Evolutionary conservation across 1,140 invertebrate genomes (phyloP), one percentile per base, ranked within the genome.

Genomic region (Charaxes varanes): DNA sequence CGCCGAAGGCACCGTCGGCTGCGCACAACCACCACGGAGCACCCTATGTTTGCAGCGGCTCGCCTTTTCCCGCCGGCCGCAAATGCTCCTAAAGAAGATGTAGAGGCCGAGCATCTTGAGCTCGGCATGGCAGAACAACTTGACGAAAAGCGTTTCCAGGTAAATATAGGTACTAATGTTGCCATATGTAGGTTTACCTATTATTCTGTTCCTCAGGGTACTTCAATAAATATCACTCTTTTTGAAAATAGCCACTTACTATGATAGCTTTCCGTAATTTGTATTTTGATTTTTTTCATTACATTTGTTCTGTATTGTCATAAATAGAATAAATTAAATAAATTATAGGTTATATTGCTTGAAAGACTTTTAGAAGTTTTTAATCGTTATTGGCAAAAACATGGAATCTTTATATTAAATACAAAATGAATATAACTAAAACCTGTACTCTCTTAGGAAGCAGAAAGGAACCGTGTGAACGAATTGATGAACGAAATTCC

Each of bases 91-190:
- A 43, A 36, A 21, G 67, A 60, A 32, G 65, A 68, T 38, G 16
- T 44, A 6, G 70, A 74, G 38, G 64, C 66, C 3, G 73, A 81
- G 41, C 68, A 69, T 38, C 48, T 79, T 12, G 74, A 76, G 58
- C 62, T 70, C n/a, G 70, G 55, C 36, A 70, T 66, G 70, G 61
- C 65, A 1, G 74, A 82, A 62, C 37, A 62, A 2, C 55, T 66
- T 8, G 78, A 82, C 54, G 78, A 82, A 49, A 52, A 40, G 18
- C 59, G 71, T 5, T 82, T 62, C 69, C 78, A 82, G 68, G 77
- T 78, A 41, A n/a, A n/a, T 19, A 4, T 4, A 19, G 18, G 7
- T 19, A 19, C 18, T 19, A 19, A 4, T 19, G 18, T n/a, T n/a
- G n/a, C n/a, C n/a, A n/a, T n/a, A n/a, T n/a, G n/a, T n/a, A n/a